Percentiles rank a stretch among this genome's conserved stretches.
Conservation (phyloP, 2,797 vertebrate species). For the Delichon dasypus region DNA sequence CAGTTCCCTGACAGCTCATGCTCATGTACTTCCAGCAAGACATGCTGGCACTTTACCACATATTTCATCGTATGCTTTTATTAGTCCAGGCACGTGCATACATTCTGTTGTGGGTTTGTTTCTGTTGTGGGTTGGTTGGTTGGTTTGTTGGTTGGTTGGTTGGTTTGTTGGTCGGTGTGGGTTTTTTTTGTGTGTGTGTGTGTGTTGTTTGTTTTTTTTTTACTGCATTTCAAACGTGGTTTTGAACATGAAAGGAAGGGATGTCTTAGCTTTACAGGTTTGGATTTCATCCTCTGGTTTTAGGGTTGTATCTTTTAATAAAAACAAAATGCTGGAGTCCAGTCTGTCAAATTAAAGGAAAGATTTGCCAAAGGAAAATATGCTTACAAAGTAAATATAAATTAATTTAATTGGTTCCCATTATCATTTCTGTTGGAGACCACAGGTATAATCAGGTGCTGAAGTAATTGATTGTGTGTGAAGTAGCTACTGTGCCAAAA, state of each 20-base stretch:
- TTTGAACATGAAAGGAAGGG: neutral
- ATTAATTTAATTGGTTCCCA: constrained; percentile 78
- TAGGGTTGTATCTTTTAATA: neutral
- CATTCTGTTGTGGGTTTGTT: neutral
- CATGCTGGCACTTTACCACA: neutral
- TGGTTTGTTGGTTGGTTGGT: too few species aligned
- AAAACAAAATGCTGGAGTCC: constrained; percentile 13
- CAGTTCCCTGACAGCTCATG: neutral
- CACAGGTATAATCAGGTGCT: constrained; percentile 72
- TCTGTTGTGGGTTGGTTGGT: too few species aligned
- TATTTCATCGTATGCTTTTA: neutral
- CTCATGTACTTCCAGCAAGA: constrained; percentile 8
- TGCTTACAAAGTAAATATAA: constrained; percentile 62
- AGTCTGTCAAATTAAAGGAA: constrained; percentile 38
- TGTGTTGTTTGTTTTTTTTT: neutral
- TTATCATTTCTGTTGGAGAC: constrained; percentile 76
- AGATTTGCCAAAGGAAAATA: constrained; percentile 57
- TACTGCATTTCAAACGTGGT: neutral
- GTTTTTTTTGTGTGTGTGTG: too few species aligned
- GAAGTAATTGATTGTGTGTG: constrained; percentile 82
- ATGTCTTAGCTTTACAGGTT: constrained; percentile 16
- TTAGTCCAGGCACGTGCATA: neutral
- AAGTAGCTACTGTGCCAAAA: constrained; percentile 76
- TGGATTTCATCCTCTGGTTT: constrained; percentile 27
- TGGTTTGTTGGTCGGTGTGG: too few species aligned